Evolutionary conservation across 2,888 invertebrate genomes (phyloP), one percentile per base, ranked within the genome.

Genomic region (Eurois occulta): DNA sequence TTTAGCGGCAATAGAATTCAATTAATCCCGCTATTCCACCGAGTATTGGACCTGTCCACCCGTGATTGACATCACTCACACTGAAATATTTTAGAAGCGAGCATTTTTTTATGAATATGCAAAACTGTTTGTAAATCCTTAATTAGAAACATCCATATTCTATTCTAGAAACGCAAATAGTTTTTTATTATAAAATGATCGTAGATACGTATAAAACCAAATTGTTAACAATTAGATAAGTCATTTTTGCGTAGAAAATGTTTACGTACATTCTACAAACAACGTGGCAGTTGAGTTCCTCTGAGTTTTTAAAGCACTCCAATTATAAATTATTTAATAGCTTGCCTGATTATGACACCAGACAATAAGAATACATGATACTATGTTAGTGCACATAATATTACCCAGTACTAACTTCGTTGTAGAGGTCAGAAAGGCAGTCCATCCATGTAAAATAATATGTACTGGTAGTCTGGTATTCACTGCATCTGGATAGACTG

Each of bases 1-100:
- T 83, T 76, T 65, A 32, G 32, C 68, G 28, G 64, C 69, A 74
- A 81, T 81, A 75, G 82, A 81, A 81, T 81, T 78, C 72, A 86
- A 87, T 87, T 81, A 86, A 82, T 81, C 74, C 70, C 77, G 58
- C 77, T 77, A 72, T 85, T 85, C 77, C 73, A 69, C 24, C 64
- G 85, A 78, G 65, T 84, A 71, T 83, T 86, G 65, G 55, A 72
- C 52, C 75, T 78, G 72, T 73, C 80, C 76, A 75, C 2, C 62
- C 84, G 70, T 80, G 78, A 86, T 78, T 86, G 88, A 86, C 78
- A 38, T 66, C 74, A 80, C 69, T 75, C 62, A 76, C 43, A 60
- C 24, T 32, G 35, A 76, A 86, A 86, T 86, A 76, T 88, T 88
- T 75, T 38, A 62, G 60, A n/a, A 32, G 24, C 52, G 28, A 69